Evolutionary conservation across 2,113 vertebrate genomes (phyloP), one percentile per base, ranked within the genome.

Genomic region (Mirounga angustirostris): DNA sequence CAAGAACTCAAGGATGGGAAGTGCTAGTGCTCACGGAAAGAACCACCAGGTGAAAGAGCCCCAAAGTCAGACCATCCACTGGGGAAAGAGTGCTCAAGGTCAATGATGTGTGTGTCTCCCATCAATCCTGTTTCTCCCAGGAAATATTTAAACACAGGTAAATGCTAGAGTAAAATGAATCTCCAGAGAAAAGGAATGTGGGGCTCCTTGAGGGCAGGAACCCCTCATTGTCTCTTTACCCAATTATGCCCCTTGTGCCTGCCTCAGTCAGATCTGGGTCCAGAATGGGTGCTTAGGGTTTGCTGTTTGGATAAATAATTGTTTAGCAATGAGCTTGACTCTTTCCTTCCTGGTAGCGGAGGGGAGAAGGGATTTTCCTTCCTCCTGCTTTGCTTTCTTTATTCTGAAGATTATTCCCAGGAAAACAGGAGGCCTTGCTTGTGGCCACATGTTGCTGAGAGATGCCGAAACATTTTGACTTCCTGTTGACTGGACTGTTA

Each of bases 141-240:
- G 56, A 84, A 97, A 84, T 30, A 33, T 21, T 84, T 61, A 79
- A 80, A 91, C 11, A 40, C 30, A 43, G 36, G 73, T 11, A 93
- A 95, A 40, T 33, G 7, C 54, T 15, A 40, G 43, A 26, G 40
- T 36, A 33, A 67, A 89, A 56, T 12, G 24, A 76, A 13, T 81
- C 46, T 73, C 46, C 11, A 63, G 63, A 96, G 56, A 76, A 50
- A 21, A 65, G n/a, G 22, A 54, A 3, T 28, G 13, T 8, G 33
- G 46, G 21, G 36, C 8, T 65, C 6, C 58, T 71, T 15, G 56
- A 36, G 16, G 50, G 5, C 76, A 59, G 59, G 26, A 52, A 10
- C 11, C 40, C 18, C 14, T 10, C 28, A 0, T 16, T 36, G 28
- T 46, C 58, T 85, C 63, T 74, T 30, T 65, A 10, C 22, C 56